Conservation (phyloP, 2,113 vertebrate species). For the Phrynosoma platyrhinos region DNA sequence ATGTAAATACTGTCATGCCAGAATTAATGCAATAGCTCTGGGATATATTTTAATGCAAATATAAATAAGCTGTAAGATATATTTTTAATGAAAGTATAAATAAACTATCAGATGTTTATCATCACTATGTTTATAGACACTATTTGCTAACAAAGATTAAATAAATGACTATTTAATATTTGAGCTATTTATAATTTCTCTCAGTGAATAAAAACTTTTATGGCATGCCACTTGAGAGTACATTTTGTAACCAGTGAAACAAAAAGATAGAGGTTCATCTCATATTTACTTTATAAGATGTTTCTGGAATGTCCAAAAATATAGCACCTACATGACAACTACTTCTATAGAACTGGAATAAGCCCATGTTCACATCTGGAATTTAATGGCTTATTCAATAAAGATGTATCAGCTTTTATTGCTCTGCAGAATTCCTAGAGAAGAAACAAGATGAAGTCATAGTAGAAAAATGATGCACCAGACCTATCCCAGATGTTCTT, state of each 20-base stretch:
- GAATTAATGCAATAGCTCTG: not conserved
- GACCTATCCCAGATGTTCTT: conserved; percentile 50
- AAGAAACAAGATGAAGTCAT: conserved; percentile 64
- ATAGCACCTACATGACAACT: conserved; percentile 50
- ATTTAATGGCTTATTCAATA: conserved; percentile 58
- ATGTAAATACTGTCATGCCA: not conserved
- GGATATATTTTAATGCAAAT: too few relatives aligned
- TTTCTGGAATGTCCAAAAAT: conserved; percentile 39
- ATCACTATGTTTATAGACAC: not conserved
- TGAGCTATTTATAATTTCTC: not conserved
- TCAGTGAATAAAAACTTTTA: not conserved
- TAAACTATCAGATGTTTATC: not conserved
- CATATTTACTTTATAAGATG: conserved; percentile 28
- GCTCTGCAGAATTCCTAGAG: conserved; percentile 61
- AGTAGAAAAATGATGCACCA: conserved; percentile 45
- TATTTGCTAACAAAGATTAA: not conserved
- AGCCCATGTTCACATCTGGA: conserved; percentile 59
- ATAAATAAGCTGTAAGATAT: not conserved
- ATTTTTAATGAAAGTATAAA: not conserved
- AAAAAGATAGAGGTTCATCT: not conserved
- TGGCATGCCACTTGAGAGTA: not conserved
- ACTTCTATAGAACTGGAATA: conserved; percentile 54
- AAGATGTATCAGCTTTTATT: conserved; percentile 58
- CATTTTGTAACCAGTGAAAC: not conserved
- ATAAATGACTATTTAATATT: not conserved